Evolutionary conservation across 2,888 invertebrate genomes (phyloP).

Genomic region (Plagiodera versicolora): DNA sequence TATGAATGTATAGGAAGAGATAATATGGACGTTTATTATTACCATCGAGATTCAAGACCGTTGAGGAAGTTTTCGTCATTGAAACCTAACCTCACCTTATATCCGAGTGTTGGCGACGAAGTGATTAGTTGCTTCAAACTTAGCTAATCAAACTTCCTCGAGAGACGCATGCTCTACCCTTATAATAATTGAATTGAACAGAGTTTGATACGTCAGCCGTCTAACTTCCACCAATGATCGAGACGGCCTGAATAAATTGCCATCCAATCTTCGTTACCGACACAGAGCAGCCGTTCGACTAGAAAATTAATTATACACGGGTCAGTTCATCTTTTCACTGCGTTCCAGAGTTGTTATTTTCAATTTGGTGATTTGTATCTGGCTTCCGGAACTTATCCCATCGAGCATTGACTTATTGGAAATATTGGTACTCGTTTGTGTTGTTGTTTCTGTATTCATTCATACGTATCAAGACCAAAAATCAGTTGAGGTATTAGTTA

Average conservation of each 20-base stretch:
- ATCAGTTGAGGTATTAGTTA: too few species aligned
- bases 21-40: too few species aligned
- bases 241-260: conserved; percentile 9
- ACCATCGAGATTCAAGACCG: too few species aligned
- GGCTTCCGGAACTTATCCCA: too few species aligned
- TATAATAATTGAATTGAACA: conserved; percentile 13
- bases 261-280: conserved; percentile 3
- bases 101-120: conserved; percentile 9
- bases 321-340: conserved; percentile 12
- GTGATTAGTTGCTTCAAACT: conserved; percentile 21
- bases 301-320: conserved; percentile 19
- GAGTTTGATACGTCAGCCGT: conserved; percentile 1
- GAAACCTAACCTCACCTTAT: neutral
- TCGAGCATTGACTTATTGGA: too few species aligned
- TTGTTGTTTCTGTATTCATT: too few species aligned
- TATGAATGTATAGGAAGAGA: too few species aligned
- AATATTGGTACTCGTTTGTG: too few species aligned
- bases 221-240: neutral
- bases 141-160: conserved; percentile 22
- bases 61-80: neutral
- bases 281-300: conserved; percentile 5
- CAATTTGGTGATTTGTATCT: too few species aligned
- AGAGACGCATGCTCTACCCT: conserved; percentile 5
- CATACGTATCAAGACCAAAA: too few species aligned
- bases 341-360: neutral